Conservation (phyloP, 2,797 vertebrate genomes). For the Chrysocyon brachyurus region DNA sequence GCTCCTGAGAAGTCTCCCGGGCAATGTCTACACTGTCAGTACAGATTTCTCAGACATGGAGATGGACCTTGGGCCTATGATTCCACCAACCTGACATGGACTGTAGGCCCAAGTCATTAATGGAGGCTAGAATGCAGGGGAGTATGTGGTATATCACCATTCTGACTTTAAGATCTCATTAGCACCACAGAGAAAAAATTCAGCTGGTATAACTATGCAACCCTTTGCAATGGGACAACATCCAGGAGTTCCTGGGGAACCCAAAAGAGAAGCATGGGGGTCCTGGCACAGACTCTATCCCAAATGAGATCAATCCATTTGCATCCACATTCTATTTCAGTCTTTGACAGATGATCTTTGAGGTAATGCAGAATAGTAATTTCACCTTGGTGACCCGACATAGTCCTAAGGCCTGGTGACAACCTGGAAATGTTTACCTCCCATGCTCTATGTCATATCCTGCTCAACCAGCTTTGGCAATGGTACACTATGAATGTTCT, state of each 20-base stretch:
- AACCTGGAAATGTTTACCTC: constrained; percentile 89
- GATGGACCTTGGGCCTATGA: constrained; percentile 92
- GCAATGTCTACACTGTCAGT: constrained; percentile 93
- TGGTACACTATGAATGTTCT: not conserved
- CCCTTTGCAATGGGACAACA: constrained; percentile 96
- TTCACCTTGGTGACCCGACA: constrained; percentile 96
- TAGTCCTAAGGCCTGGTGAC: constrained; percentile 90
- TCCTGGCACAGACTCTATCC: constrained; percentile 93
- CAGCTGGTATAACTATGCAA: constrained; percentile 92
- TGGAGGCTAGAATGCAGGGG: constrained; percentile 93
- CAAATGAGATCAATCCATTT: constrained; percentile 95
- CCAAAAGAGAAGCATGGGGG: constrained; percentile 94
- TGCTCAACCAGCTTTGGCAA: not conserved
- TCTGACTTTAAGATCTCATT: constrained; percentile 96
- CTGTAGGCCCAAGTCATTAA: constrained; percentile 91
- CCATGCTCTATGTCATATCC: not conserved
- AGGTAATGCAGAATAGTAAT: constrained; percentile 97
- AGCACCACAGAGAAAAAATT: constrained; percentile 86
- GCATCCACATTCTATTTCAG: constrained; percentile 96
- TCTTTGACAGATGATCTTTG: constrained; percentile 96
- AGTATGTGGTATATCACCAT: constrained; percentile 93
- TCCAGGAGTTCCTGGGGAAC: constrained; percentile 94
- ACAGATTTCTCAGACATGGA: constrained; percentile 92
- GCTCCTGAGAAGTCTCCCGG: constrained; percentile 94
- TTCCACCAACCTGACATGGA: constrained; percentile 93